Evolutionary conservation across 2,113 vertebrate species (phyloP), one percentile per base, ranked within the genome.

Genomic region (Cygnus atratus): DNA sequence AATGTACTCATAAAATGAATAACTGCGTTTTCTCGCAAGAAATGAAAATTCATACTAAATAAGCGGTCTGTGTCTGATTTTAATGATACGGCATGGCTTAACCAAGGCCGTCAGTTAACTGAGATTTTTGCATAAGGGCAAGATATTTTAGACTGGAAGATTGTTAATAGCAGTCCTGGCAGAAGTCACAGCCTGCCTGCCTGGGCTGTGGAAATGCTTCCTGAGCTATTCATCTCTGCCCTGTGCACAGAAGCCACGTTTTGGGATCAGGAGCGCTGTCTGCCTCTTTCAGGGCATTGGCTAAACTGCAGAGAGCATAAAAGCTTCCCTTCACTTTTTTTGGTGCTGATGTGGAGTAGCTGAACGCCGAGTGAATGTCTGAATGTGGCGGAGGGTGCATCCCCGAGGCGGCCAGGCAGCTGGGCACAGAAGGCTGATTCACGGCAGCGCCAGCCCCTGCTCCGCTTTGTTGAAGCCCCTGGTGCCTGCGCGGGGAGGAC

Each of bases 401-500:
- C 61, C 57, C 74, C 2, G 8, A 29, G 84, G 67, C 24, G 9
- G 44, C 12, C 9, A 85, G 87, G 81, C 96, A 96, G 95, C 96
- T 97, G 96, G 87, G 88, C 71, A 92, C 82, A 95, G 94, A 95
- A 74, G 74, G 74, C 41, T n/a, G 74, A 96, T 84, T 96, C 82
- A 92, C 3, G 1, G 90, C 90, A 4, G 63, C 1, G 50, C 84
- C 88, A 50, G 86, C 84, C 75, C 63, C 9, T 7, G 66, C 84
- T 65, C 59, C 0, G 20, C 59, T 79, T 68, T 79, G 44, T 91
- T 37, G n/a, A 11, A 39, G 63, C 39, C 55, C 46, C 39, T 14
- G 22, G 50, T 80, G 94, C 84, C 1, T 28, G 5, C 12, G 8
- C 0, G 65, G 89, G 63, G 87, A 84, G 85, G 80, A 96, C 95